Conservation (phyloP, 2,888 invertebrate genomes). For the Tanytarsus gracilentus region DNA sequence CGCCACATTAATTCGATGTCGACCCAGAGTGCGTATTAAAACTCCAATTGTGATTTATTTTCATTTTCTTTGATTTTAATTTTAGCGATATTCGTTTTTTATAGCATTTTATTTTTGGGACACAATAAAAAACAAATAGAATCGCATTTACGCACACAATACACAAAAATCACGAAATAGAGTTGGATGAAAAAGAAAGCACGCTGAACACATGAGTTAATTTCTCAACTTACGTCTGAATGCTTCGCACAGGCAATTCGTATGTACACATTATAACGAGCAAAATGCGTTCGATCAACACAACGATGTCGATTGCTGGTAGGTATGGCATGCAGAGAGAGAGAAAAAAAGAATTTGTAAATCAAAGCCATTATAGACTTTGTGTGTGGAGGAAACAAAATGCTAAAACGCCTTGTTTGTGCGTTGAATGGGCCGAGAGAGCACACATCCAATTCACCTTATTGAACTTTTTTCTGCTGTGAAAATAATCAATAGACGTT, state of each 20-base stretch:
- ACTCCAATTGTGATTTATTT: slow-evolving; percentile 21
- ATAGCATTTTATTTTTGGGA: no score
- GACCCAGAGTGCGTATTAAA: not conserved
- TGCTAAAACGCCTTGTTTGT: slow-evolving; percentile 9
- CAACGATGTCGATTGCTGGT: no score
- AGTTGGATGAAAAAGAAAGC: not conserved
- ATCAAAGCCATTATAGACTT: slow-evolving; percentile 21
- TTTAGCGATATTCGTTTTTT: slow-evolving; percentile 3
- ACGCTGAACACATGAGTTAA: not conserved
- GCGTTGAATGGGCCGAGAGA: not conserved
- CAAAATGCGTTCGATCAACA: slow-evolving; percentile 8
- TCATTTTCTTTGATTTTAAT: slow-evolving; percentile 26
- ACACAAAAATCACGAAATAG: not conserved
- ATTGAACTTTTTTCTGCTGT: not conserved
- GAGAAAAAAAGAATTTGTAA: slow-evolving; percentile 20
- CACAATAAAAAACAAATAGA: no score
- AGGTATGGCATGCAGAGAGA: not conserved
- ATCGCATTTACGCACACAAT: not conserved
- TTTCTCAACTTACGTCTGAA: not conserved
- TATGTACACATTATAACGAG: not conserved
- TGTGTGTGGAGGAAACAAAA: slow-evolving; percentile 4
- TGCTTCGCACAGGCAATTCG: not conserved
- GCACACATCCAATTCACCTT: no score
- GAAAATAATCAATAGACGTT: not conserved
- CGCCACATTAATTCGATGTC: not conserved